phyloP scores from a whole-genome alignment of 2,113 vertebrate genomes.

The Sturnus vulgaris region DNA sequence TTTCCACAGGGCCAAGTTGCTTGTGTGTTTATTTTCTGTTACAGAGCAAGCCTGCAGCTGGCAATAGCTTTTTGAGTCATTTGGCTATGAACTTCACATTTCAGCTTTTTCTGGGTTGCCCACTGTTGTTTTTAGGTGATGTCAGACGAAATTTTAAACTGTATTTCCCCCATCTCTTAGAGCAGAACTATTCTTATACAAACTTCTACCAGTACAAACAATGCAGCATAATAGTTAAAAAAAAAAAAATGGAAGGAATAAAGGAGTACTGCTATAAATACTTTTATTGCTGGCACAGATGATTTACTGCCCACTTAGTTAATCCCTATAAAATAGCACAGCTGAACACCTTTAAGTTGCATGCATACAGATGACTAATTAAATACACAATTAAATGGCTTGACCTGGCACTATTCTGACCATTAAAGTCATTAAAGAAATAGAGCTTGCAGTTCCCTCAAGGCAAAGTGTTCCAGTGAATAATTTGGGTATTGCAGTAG shows the following conservation, averaged over 20 bases:
- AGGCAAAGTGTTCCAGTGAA: constrained; percentile 63
- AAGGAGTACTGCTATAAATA: constrained; percentile 62
- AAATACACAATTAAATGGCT: constrained; percentile 75
- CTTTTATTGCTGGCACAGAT: constrained; percentile 67
- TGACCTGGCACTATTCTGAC: constrained; percentile 73
- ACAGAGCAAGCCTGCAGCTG: constrained; percentile 51
- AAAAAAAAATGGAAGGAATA: background rate
- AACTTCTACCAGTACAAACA: constrained; percentile 61
- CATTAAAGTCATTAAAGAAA: constrained; percentile 72
- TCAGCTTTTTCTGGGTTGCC: constrained; percentile 28
- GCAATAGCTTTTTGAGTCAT: constrained; percentile 23
- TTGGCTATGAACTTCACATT: constrained; percentile 46
- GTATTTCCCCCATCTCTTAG: constrained; percentile 21
- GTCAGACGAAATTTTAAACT: constrained; percentile 41
- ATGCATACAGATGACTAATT: constrained; percentile 80
- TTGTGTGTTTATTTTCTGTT: constrained; percentile 59
- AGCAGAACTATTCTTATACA: constrained; percentile 31
- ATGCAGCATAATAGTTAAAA: constrained; percentile 31
- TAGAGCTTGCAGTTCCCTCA: constrained; percentile 61
- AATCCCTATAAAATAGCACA: constrained; percentile 77
- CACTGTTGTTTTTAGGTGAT: background rate
- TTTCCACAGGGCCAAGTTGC: constrained; percentile 25
- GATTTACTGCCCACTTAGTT: constrained; percentile 74
- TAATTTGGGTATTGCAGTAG: background rate
- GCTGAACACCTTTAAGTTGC: constrained; percentile 77